Evolutionary conservation across 2,113 vertebrate species (phyloP).

Genomic region (Lepidothrix coronata): DNA sequence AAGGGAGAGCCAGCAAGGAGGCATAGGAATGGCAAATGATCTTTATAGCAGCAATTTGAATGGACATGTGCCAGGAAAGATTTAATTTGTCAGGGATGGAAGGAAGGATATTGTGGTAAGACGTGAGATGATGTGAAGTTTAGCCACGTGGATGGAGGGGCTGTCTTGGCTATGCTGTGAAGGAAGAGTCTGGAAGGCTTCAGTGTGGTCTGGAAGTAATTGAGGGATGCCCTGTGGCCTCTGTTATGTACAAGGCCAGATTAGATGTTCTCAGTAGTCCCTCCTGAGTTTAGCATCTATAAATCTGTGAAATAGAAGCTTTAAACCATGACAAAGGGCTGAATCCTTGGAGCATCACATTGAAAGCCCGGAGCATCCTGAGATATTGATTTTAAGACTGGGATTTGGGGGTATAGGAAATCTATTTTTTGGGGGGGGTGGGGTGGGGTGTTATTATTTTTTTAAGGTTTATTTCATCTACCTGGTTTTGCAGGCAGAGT

Average conservation of each 20-base stretch:
- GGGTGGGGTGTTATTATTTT: neutral
- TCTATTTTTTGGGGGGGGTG: neutral
- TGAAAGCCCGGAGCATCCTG: neutral
- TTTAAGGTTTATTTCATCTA: neutral
- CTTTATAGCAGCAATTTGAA: neutral
- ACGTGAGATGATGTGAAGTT: neutral
- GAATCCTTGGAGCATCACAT: constrained; percentile 7
- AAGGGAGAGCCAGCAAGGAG: neutral
- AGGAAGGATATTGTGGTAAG: neutral
- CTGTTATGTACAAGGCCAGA: neutral
- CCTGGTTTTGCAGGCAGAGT: constrained; percentile 9
- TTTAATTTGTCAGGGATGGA: neutral
- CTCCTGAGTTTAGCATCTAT: constrained; percentile 16
- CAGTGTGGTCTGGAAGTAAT: neutral
- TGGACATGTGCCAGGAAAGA: constrained; percentile 21
- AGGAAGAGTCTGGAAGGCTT: neutral
- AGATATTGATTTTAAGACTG: constrained; percentile 17
- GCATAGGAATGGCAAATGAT: neutral
- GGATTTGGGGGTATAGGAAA: constrained; percentile 22
- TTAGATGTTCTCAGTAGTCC: neutral
- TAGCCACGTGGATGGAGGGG: neutral
- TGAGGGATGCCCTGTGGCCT: neutral
- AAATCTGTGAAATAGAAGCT: constrained; percentile 33
- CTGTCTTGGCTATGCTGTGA: neutral
- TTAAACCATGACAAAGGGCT: neutral